Conservation (phyloP, 2,888 invertebrate species). For the Lithosia quadra region DNA sequence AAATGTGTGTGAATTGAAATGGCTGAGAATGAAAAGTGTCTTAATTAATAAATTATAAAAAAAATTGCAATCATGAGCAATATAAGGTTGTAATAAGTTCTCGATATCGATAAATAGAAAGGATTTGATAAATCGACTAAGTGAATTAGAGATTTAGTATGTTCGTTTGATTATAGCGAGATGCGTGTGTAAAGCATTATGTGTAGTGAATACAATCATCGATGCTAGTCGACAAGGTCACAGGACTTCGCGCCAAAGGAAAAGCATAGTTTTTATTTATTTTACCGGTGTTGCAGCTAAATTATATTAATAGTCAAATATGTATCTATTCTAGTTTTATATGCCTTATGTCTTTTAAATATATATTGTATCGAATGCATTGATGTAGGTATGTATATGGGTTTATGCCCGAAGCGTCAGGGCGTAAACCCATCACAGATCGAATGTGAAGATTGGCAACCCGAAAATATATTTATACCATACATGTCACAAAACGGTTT, state of each 20-base stretch:
- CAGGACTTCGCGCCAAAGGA: constrained; percentile 56
- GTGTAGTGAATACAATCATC: constrained; percentile 47
- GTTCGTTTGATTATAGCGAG: constrained; percentile 19
- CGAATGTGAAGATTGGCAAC: background rate
- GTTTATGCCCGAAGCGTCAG: no score
- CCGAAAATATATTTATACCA: background rate
- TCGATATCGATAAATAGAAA: constrained; percentile 9
- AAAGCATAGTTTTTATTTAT: constrained; percentile 4
- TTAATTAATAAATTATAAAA: background rate
- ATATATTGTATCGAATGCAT: background rate
- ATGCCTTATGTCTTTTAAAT: background rate
- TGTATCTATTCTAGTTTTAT: background rate
- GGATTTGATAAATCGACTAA: constrained; percentile 23
- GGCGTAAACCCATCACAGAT: no score
- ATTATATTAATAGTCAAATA: background rate
- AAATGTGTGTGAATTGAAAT: background rate
- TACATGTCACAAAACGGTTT: no score
- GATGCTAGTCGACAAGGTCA: constrained; percentile 66
- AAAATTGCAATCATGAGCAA: background rate
- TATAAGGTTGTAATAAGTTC: background rate
- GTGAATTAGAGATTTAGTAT: constrained; percentile 28
- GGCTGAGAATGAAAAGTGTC: background rate
- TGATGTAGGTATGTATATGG: no score
- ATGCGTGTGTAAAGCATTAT: constrained; percentile 33
- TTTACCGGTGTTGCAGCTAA: background rate